Evolutionary conservation across 1,140 invertebrate genomes (phyloP).

Genomic region (Platyura marginata): DNA sequence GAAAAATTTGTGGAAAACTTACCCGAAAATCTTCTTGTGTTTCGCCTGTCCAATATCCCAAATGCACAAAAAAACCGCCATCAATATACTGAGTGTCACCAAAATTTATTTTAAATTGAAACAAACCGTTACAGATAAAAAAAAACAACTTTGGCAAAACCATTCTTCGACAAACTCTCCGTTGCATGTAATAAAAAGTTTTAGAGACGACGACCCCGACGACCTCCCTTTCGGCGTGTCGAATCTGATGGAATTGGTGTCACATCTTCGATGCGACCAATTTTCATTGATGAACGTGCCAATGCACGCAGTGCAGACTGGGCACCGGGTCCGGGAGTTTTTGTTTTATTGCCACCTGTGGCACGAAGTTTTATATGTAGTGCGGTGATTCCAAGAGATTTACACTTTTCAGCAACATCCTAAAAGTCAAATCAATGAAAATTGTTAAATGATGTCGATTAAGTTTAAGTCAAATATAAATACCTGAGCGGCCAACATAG

Average conservation of each 20-base stretch:
- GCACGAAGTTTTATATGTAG: constrained; percentile 96
- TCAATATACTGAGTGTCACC: no score
- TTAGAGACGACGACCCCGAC: constrained; percentile 97
- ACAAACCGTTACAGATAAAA: no score
- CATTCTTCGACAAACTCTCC: no score
- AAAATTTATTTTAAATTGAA: no score
- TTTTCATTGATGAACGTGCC: constrained; percentile 97
- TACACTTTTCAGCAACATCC: constrained; percentile 99
- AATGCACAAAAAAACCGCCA: no score
- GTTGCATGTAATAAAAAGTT: no score
- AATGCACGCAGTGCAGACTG: constrained; percentile 94
- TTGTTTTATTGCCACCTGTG: constrained; percentile 95
- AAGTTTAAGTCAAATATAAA: no score
- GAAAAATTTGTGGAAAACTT: no score
- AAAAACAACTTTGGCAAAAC: no score
- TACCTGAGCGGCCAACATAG: constrained; percentile 99
- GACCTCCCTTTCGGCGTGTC: constrained; percentile 97
- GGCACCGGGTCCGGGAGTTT: constrained; percentile 95
- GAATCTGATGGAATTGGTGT: constrained; percentile 98
- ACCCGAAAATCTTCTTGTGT: no score
- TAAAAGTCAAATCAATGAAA: constrained; percentile 21
- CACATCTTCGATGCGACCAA: constrained; percentile 98
- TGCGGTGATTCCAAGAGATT: constrained; percentile 88
- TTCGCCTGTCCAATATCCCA: no score
- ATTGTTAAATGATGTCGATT: background rate